Evolutionary conservation across 2,888 invertebrate species (phyloP).

Genomic region (Lithosia quadra): DNA sequence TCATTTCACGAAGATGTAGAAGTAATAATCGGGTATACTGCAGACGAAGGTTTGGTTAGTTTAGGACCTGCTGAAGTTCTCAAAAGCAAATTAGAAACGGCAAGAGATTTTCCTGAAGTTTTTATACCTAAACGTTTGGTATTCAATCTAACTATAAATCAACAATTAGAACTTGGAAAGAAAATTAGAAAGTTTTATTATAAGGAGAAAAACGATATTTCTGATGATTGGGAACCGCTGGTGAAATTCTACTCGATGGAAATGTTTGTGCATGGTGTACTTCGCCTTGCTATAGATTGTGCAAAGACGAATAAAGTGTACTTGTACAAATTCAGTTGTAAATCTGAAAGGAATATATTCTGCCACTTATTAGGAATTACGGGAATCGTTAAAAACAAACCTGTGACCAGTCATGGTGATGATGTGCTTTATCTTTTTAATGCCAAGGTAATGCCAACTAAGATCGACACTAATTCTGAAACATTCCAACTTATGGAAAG

Average conservation of each 20-base stretch:
- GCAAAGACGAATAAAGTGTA: conserved; percentile 51
- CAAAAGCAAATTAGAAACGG: conserved; percentile 38
- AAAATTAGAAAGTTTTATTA: conserved; percentile 54
- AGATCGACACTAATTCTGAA: conserved; percentile 43
- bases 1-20: conserved; percentile 83
- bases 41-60: conserved; percentile 86
- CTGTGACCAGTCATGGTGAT: conserved; percentile 53
- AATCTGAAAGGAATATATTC: conserved; percentile 58
- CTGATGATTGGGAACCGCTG: conserved; percentile 46
- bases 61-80: conserved; percentile 24
- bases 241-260: conserved; percentile 47
- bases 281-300: conserved; percentile 50
- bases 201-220: conserved; percentile 33
- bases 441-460: conserved; percentile 31
- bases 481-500: conserved; percentile 54
- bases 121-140: conserved; percentile 49
- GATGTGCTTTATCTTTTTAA: conserved; percentile 59
- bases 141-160: conserved; percentile 33
- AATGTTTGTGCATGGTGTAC: conserved; percentile 42
- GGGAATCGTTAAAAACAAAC: conserved; percentile 31
- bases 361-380: conserved; percentile 28
- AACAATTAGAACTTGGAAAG: conserved; percentile 54
- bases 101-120: conserved; percentile 45
- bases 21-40: conserved; percentile 89
- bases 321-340: conserved; percentile 61